Base-by-base conservation (phyloP, 2,888 invertebrate genomes). In the Zygothrica quintamaculata region DNA sequence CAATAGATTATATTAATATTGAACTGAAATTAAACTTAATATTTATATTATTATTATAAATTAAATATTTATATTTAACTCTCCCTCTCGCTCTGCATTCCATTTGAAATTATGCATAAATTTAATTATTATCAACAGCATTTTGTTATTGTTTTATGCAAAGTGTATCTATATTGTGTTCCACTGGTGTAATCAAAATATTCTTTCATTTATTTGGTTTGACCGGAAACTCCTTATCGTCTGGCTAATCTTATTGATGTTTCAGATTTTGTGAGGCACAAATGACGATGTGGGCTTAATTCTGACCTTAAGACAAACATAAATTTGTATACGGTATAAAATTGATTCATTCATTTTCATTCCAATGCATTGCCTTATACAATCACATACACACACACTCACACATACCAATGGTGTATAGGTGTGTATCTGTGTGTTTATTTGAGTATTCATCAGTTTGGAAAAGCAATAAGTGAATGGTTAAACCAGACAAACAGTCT, bases 201-300 rank as follows among this genome's bases (percentile, higher is more conserved):
- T 60, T 68, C 65, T 69, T 69, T 67, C 67, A 62, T 71, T 78
- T 76, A 66, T 65, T 74, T 48, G 65, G 36, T 48, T 82, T 79
- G 85, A 80, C 89, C 89, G 89, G 88, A 89, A 88, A 88, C 82
- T 75, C 79, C 64, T 89, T 89, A 89, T 89, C 89, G 82, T 55
- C 55, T 74, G 77, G 86, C 77, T 86, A 74, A 89, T 89, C 89
- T 88, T 68, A 71, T 68, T 77, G 74, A 88, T 87, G 76, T 81
- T 82, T 72, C 61, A 65, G 68, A 79, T 74, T 67, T 67, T 57
- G 42, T 55, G 50, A 56, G 59, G 42, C 66, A 51, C 74, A 72
- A 75, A 73, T 76, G 65, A 70, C 85, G 64, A 69, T 82, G 79
- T 67, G 67, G 74, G 70, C 46, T 86, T 65, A 71, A 68, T 77